A percentile compares a stretch with the other conserved stretches of the same genome.
phyloP scores from a whole-genome alignment of 1,140 invertebrate genomes.

The Zaprionus taronus region DNA sequence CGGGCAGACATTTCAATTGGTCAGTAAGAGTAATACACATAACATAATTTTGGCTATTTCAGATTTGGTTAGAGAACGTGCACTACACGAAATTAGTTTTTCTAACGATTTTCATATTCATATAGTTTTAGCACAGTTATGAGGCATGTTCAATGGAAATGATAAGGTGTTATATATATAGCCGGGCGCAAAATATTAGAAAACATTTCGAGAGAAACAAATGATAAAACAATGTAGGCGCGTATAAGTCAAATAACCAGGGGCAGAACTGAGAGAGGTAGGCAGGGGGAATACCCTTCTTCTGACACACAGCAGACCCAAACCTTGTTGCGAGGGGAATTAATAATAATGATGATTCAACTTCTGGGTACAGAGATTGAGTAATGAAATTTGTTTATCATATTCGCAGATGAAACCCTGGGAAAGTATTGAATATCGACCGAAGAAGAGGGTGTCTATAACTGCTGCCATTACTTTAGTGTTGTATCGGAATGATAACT shows the following conservation, averaged over 20 bases:
- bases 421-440: neutral
- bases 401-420: neutral
- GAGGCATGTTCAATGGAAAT: conserved; percentile 68
- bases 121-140: conserved; percentile 59
- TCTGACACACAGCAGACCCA: conserved; percentile 26
- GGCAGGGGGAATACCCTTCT: neutral
- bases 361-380: neutral
- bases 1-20: neutral
- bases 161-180: conserved; percentile 44
- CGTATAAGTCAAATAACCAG: conserved; percentile 34
- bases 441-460: neutral
- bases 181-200: conserved; percentile 65
- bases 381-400: neutral
- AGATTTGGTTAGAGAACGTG: conserved; percentile 67
- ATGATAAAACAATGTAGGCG: conserved; percentile 36
- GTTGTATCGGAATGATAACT: neutral
- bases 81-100: conserved; percentile 43
- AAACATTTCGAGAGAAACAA: conserved; percentile 25
- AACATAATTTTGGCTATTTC: conserved; percentile 47
- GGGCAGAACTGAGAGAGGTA: neutral
- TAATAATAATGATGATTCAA: neutral
- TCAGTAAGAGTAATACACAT: conserved; percentile 55
- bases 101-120: conserved; percentile 26
- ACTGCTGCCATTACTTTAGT: neutral
- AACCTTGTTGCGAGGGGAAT: neutral